phyloP scores from a whole-genome alignment of 92 coral and sea anemone genomes.

The Umimayanthus chanpuru region DNA sequence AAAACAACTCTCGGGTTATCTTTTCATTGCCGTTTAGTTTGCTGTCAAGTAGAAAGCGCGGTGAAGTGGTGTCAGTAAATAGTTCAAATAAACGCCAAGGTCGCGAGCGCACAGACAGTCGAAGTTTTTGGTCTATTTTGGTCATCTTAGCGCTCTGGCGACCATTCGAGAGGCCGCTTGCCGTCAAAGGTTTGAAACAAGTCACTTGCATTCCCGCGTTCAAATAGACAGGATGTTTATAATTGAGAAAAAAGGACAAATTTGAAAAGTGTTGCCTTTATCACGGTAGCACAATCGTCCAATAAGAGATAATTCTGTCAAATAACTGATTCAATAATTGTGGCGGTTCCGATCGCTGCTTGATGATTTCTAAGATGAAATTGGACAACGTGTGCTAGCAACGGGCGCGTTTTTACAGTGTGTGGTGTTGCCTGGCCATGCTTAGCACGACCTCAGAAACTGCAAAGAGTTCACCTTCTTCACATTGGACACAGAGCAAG shows the following conservation, averaged over 20 bases:
- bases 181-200: slow-evolving; percentile 16
- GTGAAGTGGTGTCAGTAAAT: neutral
- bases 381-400: slow-evolving; percentile 33
- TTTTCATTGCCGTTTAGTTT: neutral
- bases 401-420: neutral
- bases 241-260: slow-evolving; percentile 33
- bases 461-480: slow-evolving; percentile 18
- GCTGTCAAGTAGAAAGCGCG: neutral
- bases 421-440: slow-evolving; percentile 7
- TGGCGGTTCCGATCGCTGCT: slow-evolving; percentile 31
- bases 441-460: slow-evolving; percentile 21
- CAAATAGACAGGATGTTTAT: slow-evolving; percentile 46
- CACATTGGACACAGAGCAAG: slow-evolving; percentile 32
- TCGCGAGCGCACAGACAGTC: neutral
- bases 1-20: neutral
- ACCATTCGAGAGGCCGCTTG: slow-evolving; percentile 4
- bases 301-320: slow-evolving; percentile 33
- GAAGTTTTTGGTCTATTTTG: slow-evolving; percentile 10
- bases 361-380: slow-evolving; percentile 14
- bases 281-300: slow-evolving; percentile 32
- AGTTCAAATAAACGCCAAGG: neutral
- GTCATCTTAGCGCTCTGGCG: slow-evolving; percentile 12
- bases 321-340: slow-evolving; percentile 39
- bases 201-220: slow-evolving; percentile 9
- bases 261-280: slow-evolving; percentile 35